Evolutionary conservation across 1,140 invertebrate species (phyloP).

Genomic region (Drosophila punjabiensis): DNA sequence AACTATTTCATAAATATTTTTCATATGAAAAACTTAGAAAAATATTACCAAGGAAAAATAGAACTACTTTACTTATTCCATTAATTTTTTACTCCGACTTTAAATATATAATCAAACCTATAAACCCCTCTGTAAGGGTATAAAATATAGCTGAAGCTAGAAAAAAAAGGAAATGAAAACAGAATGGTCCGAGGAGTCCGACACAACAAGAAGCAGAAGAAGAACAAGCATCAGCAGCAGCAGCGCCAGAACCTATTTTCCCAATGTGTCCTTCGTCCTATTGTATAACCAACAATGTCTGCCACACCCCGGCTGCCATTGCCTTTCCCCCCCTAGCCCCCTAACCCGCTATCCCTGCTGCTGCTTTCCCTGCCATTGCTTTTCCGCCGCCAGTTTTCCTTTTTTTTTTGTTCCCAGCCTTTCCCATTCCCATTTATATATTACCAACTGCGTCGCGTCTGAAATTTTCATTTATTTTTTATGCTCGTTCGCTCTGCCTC

Average conservation of each 20-base stretch:
- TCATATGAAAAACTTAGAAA: not conserved
- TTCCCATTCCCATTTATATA: slow-evolving; percentile 44
- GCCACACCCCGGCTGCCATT: slow-evolving; percentile 37
- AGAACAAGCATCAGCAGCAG: slow-evolving; percentile 13
- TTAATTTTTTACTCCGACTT: not conserved
- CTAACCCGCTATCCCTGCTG: not conserved
- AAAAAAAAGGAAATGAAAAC: slow-evolving; percentile 27
- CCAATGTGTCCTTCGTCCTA: slow-evolving; percentile 46
- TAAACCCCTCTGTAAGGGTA: not conserved
- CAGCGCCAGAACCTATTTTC: slow-evolving; percentile 47
- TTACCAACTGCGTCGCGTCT: slow-evolving; percentile 77
- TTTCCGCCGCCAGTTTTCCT: slow-evolving; percentile 17
- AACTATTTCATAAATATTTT: not conserved
- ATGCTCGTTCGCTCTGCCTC: slow-evolving; percentile 32
- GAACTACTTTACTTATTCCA: not conserved
- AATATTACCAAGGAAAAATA: not conserved
- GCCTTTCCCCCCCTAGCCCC: too few species aligned
- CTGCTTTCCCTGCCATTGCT: slow-evolving; percentile 2
- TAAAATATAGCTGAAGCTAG: not conserved
- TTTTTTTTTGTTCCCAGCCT: slow-evolving; percentile 34
- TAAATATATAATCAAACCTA: not conserved
- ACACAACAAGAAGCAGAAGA: slow-evolving; percentile 28
- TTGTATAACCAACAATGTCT: slow-evolving; percentile 54
- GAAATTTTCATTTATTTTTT: slow-evolving; percentile 79
- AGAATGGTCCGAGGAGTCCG: slow-evolving; percentile 60